A percentile compares a stretch with the other conserved stretches of the same genome.
These are phyloP conservation scores for Hermodice carunculata DNA, from an alignment of 2,888 invertebrate species.

Conservation along the genomic window DNA sequence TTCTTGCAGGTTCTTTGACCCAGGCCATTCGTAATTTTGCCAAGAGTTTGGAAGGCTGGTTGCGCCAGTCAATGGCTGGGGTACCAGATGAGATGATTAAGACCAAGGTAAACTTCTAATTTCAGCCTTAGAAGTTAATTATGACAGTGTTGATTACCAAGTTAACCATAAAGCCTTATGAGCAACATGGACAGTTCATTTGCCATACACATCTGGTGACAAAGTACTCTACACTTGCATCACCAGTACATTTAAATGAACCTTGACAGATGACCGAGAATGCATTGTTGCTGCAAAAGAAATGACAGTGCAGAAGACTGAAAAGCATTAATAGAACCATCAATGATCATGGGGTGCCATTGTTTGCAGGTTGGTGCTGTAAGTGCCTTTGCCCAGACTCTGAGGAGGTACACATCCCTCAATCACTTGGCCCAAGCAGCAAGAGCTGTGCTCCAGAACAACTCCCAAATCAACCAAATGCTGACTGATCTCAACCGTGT, in stretches of 20 bases:
- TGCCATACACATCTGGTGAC: no score
- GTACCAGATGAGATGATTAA: conserved; percentile 86
- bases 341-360: no score
- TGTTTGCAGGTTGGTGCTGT: conserved; percentile 78
- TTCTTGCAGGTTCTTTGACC: conserved; percentile 80
- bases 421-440: conserved; percentile 98
- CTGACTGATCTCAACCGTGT: conserved; percentile 95
- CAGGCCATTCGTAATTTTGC: conserved; percentile 94
- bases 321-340: no score
- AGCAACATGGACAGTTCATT: no score
- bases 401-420: conserved; percentile 95
- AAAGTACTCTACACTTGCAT: no score
- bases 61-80: conserved; percentile 84
- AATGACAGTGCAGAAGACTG: no score
- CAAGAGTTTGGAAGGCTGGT: conserved; percentile 89
- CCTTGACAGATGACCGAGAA: no score
- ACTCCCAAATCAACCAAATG: conserved; percentile 96
- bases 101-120: conserved; percentile 78
- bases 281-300: no score
- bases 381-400: conserved; percentile 92
- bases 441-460: conserved; percentile 94
- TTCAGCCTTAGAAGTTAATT: no score
- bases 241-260: no score
- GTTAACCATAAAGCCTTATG: no score
- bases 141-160: no score